Conservation (phyloP, 1,140 invertebrate species). For the Pseudoatta argentina region DNA sequence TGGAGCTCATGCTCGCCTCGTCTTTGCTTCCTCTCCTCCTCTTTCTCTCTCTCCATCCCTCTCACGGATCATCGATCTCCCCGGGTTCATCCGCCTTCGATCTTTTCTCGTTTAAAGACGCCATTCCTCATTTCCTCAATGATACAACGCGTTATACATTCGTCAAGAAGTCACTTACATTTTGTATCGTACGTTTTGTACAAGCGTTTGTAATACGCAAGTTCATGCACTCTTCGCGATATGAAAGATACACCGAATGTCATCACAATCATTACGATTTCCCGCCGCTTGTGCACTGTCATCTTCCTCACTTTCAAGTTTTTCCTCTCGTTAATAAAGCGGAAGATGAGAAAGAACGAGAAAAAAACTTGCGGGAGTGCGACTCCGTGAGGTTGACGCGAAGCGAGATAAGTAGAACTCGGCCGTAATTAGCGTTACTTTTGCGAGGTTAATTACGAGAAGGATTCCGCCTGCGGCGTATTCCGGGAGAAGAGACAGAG, state of each 20-base stretch:
- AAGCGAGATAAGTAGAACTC: slow-evolving; percentile 57
- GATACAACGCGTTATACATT: slow-evolving; percentile 26
- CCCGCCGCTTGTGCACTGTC: background rate
- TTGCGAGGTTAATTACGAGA: slow-evolving; percentile 70
- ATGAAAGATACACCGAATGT: slow-evolving; percentile 9
- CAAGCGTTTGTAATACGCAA: background rate
- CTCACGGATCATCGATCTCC: slow-evolving; percentile 47
- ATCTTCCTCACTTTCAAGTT: background rate
- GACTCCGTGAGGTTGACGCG: slow-evolving; percentile 41
- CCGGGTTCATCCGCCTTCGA: slow-evolving; percentile 3
- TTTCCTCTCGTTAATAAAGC: slow-evolving; percentile 32
- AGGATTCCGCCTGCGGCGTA: slow-evolving; percentile 68
- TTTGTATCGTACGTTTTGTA: background rate
- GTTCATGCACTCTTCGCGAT: background rate
- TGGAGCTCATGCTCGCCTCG: slow-evolving; percentile 53
- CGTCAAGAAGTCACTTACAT: background rate
- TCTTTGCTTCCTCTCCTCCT: background rate
- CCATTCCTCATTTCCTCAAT: slow-evolving; percentile 26
- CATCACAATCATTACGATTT: background rate
- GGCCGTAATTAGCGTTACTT: slow-evolving; percentile 62
- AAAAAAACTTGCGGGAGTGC: slow-evolving; percentile 21
- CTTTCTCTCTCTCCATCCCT: slow-evolving; percentile 17
- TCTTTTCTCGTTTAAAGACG: slow-evolving; percentile 22
- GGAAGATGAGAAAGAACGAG: slow-evolving; percentile 3
- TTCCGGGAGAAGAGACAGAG: background rate